phyloP scores from a whole-genome alignment of 2,113 vertebrate genomes.

The Oostethus manadensis region DNA sequence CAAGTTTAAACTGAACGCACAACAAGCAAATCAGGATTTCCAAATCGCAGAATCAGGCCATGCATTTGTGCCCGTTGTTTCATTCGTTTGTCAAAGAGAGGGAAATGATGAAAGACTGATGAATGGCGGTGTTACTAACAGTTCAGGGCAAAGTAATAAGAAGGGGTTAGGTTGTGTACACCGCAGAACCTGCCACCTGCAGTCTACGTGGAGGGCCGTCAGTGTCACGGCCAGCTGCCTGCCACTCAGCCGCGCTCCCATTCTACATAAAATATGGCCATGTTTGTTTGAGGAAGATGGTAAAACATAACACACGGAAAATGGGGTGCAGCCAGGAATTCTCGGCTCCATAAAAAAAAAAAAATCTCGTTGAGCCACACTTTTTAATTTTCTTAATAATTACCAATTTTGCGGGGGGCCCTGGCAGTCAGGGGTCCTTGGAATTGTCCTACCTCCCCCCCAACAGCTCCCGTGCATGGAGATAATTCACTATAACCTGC shows the following conservation, averaged over 20 bases:
- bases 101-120: background rate
- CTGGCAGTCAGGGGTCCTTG: too few relatives aligned
- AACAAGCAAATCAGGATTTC: slow-evolving; percentile 62
- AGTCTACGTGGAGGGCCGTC: slow-evolving; percentile 46
- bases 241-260: slow-evolving; percentile 21
- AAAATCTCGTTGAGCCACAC: too few relatives aligned
- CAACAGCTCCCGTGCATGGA: too few relatives aligned
- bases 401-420: too few relatives aligned
- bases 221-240: slow-evolving; percentile 51
- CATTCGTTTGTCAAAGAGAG: slow-evolving; percentile 56
- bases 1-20: slow-evolving; percentile 61
- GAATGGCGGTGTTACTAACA: background rate
- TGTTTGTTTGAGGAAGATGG: slow-evolving; percentile 8
- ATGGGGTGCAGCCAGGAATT: too few relatives aligned
- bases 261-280: slow-evolving; percentile 25
- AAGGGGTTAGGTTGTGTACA: slow-evolving; percentile 32
- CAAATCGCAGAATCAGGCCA: slow-evolving; percentile 66
- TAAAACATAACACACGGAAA: background rate
- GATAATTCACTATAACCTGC: background rate
- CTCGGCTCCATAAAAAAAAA: too few relatives aligned
- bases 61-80: slow-evolving; percentile 65
- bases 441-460: too few relatives aligned
- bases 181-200: slow-evolving; percentile 49
- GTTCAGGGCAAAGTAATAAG: slow-evolving; percentile 7
- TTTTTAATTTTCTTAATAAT: too few relatives aligned